Evolutionary conservation across 2,888 invertebrate genomes (phyloP).

Genomic region (Pyrrhopygopsis socrates): DNA sequence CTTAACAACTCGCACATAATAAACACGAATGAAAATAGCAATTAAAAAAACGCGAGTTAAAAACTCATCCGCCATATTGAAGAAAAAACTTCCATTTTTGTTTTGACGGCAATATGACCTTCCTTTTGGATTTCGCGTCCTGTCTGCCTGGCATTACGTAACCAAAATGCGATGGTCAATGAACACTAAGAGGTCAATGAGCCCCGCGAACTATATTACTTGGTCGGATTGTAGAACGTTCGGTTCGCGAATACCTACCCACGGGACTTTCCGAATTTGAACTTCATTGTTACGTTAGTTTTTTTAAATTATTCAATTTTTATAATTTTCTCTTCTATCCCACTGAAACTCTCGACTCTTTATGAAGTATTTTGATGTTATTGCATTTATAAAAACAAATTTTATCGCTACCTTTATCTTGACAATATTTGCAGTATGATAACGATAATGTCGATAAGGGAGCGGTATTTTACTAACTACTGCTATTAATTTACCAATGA

Average conservation of each 20-base stretch:
- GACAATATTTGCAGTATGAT: not conserved
- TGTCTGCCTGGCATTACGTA: slow-evolving; percentile 90
- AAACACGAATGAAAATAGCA: slow-evolving; percentile 79
- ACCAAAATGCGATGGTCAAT: slow-evolving; percentile 89
- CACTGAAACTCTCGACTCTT: too few relatives aligned
- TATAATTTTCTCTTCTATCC: not conserved
- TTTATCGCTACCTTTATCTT: not conserved
- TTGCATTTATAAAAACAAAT: not conserved
- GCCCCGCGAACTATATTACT: slow-evolving; percentile 86
- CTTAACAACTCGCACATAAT: slow-evolving; percentile 70
- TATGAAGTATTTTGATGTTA: too few relatives aligned
- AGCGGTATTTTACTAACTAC: not conserved
- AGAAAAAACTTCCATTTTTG: slow-evolving; percentile 92
- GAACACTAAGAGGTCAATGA: slow-evolving; percentile 83
- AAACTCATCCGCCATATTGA: slow-evolving; percentile 93
- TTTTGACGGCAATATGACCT: slow-evolving; percentile 95
- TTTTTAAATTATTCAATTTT: not conserved
- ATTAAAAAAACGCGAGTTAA: slow-evolving; percentile 89
- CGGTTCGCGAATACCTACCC: slow-evolving; percentile 75
- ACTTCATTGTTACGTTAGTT: slow-evolving; percentile 5
- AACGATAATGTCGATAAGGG: not conserved
- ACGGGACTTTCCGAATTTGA: slow-evolving; percentile 50
- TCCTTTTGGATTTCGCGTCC: slow-evolving; percentile 92
- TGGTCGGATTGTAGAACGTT: slow-evolving; percentile 89
- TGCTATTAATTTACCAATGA: not conserved